A percentile compares a stretch with the other conserved stretches of the same genome.
Evolutionary conservation across 2,113 vertebrate species (phyloP).

Genomic region (Tringa solitaria): DNA sequence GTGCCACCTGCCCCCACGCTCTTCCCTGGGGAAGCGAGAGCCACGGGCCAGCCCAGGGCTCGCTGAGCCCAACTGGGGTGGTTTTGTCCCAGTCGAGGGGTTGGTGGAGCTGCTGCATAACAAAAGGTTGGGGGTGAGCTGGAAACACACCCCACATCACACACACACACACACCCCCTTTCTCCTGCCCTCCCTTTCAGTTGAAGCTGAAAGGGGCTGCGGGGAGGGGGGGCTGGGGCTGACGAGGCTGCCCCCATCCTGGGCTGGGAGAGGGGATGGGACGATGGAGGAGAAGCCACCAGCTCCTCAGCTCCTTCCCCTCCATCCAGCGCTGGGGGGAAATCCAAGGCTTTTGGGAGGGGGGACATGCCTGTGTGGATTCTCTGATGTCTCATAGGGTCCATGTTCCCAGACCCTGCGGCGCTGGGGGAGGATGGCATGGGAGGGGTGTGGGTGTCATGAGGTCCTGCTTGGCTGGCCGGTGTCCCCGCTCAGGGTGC

Average conservation of each 20-base stretch:
- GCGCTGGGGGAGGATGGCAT: not conserved
- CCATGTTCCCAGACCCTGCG: not conserved
- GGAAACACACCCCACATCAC: too few relatives aligned
- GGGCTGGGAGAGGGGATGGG: not conserved
- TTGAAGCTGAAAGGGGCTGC: not conserved
- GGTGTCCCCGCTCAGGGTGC: not conserved
- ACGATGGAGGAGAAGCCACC: not conserved
- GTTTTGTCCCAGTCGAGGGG: fast-evolving
- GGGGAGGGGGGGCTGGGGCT: not conserved
- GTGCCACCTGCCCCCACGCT: fast-evolving
- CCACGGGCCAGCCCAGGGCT: not conserved
- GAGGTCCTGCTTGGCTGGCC: not conserved
- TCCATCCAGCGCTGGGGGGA: not conserved
- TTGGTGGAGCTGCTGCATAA: not conserved
- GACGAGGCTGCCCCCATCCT: fast-evolving
- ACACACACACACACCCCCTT: too few relatives aligned
- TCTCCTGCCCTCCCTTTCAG: not conserved
- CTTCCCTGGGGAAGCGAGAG: not conserved
- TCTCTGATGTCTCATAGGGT: not conserved
- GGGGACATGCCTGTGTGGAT: fast-evolving
- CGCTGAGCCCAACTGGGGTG: fast-evolving
- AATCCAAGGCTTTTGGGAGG: not conserved
- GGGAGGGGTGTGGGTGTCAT: fast-evolving
- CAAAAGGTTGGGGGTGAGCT: not conserved
- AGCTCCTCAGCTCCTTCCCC: not conserved